Base-by-base conservation (phyloP, 2,113 vertebrate species). In the Ageneiosus marmoratus region DNA sequence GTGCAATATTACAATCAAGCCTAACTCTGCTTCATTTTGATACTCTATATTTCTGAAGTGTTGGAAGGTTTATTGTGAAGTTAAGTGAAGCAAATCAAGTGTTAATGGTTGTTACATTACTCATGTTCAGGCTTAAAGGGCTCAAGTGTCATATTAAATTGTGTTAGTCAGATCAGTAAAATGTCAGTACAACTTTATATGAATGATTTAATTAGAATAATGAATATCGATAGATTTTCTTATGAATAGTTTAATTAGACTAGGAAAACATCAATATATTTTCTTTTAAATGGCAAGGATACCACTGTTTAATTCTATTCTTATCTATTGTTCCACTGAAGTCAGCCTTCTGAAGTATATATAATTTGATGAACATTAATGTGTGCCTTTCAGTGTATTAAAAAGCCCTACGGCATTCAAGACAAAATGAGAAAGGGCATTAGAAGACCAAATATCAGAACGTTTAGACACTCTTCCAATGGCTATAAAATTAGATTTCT, bases 371-470 rank as follows among this genome's bases (percentile, higher is more conserved):
- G 51, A n/a, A 4, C 70, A 81, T 72, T 69, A 72, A 73, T 0
- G 11, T 81, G 51, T 72, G 67, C 34, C 18, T 72, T 81, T 75
- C 44, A 5, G 69, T 34, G 20, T 62, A 51, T 62, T 82, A 72
- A 81, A 55, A 48, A 74, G 37, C 69, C 55, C 46, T 60, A 22
- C 48, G 53, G 27, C 9, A n/a, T 20, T 24, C 46, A 62, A 75
- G 29, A 29, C 24, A 3, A 78, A 82, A 78, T 81, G 55, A 73
- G 44, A 85, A 78, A 75, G 37, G 55, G 20, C 76, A 63, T 82
- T 76, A 55, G 24, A 80, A 67, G 32, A 83, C 63, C 58, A 32
- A 72, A 27, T 79, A 48, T 50, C 55, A 63, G 70, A 74, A 82
- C 56, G 51, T 63, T 46, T n/a, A 75, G 29, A 32, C n/a, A 58